phyloP scores from a whole-genome alignment of 64 coral and sea anemone species.

The Pocillopora verrucosa region DNA sequence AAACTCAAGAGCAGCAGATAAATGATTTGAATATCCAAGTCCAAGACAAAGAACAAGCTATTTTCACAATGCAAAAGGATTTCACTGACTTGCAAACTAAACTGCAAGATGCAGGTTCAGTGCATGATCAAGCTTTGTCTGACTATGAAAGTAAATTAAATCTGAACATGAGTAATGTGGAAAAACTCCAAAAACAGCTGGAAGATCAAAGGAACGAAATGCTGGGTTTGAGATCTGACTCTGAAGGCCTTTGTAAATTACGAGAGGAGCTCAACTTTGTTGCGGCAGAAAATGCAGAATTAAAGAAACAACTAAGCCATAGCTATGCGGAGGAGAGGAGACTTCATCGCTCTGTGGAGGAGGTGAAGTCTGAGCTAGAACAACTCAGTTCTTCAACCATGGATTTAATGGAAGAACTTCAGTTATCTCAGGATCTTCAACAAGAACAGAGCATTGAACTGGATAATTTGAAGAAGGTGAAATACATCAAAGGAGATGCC shows the following conservation, averaged over 20 bases:
- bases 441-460: conserved; percentile 81
- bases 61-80: background rate
- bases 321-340: conserved; percentile 19
- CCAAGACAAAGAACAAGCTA: background rate
- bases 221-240: conserved; percentile 11
- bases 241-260: conserved; percentile 18
- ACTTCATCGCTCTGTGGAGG: conserved; percentile 50
- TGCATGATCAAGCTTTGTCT: background rate
- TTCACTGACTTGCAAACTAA: background rate
- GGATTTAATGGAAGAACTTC: conserved; percentile 90
- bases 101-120: background rate
- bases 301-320: background rate
- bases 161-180: conserved; percentile 1
- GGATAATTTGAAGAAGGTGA: conserved; percentile 82
- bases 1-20: background rate
- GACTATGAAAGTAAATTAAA: conserved; percentile 11
- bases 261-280: conserved; percentile 46
- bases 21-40: conserved; percentile 6
- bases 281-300: conserved; percentile 45
- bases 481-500: conserved; percentile 74
- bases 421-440: conserved; percentile 70
- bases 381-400: conserved; percentile 63
- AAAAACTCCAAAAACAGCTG: conserved; percentile 50
- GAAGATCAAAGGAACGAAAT: conserved; percentile 32
- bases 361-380: conserved; percentile 76